A percentile compares a stretch with the other conserved stretches of the same genome.
These are phyloP conservation scores for Agraylea sexmaculata DNA, from an alignment of 1,140 invertebrate species.

Conservation along the genomic window DNA sequence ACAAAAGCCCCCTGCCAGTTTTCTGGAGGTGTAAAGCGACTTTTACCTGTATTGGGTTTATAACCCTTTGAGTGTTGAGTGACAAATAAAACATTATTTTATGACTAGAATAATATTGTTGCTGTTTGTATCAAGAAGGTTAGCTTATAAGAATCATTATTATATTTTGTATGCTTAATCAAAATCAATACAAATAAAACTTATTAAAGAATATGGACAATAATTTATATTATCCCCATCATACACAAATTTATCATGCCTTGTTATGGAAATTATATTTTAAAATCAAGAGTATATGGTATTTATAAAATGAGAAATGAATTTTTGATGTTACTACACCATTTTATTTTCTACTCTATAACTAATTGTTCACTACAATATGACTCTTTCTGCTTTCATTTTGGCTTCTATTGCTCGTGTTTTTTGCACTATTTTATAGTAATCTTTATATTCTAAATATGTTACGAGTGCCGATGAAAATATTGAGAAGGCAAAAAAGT, in stretches of 20 bases:
- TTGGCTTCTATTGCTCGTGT: conserved; percentile 27
- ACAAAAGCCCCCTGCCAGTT: too few species aligned
- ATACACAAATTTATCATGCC: conserved; percentile 12
- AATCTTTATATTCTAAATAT: conserved; percentile 33
- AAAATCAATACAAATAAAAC: not conserved
- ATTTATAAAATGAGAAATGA: conserved; percentile 1
- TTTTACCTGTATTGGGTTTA: too few species aligned
- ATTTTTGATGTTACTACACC: conserved; percentile 4
- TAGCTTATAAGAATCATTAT: not conserved
- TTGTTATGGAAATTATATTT: conserved; percentile 2
- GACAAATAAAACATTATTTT: not conserved
- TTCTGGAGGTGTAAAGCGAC: too few species aligned
- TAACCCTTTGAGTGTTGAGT: not conserved
- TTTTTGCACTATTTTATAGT: conserved; percentile 25
- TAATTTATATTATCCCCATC: conserved; percentile 6
- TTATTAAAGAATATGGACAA: conserved; percentile 2
- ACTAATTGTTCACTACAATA: conserved; percentile 10
- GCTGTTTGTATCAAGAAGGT: not conserved
- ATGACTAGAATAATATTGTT: not conserved
- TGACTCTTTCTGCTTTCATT: conserved; percentile 15
- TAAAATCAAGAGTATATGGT: not conserved
- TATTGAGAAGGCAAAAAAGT: conserved; percentile 22
- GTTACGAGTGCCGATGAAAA: conserved; percentile 27
- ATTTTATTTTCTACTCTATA: conserved; percentile 11
- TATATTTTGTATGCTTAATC: not conserved